Conservation (phyloP, 30 jellyfish, hydroid and myxozoan species). For the Calvadosia cruxmelitensis region DNA sequence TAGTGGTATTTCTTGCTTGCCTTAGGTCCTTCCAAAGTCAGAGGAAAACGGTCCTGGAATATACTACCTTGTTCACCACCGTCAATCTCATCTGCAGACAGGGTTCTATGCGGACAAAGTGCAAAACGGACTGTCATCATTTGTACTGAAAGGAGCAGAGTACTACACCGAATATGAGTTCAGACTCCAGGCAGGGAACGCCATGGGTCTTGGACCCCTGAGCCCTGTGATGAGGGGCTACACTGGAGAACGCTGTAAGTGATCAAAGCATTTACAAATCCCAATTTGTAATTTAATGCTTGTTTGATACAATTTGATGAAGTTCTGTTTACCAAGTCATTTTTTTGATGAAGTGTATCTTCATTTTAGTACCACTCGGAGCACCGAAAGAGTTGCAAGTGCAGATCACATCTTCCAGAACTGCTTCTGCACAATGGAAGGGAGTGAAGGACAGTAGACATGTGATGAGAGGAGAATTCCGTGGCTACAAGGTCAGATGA, state of each 20-base stretch:
- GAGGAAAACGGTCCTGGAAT: conserved; percentile 77
- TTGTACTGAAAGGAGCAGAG: conserved; percentile 37
- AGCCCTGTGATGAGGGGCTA: conserved; percentile 66
- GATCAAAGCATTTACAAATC: no score
- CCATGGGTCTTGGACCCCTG: conserved; percentile 67
- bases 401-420: conserved; percentile 33
- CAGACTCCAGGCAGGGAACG: conserved; percentile 73
- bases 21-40: conserved; percentile 45
- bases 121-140: conserved; percentile 28
- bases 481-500: conserved; percentile 58
- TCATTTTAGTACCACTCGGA: conserved; percentile 52
- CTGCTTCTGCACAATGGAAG: conserved; percentile 78
- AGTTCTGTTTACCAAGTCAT: neutral
- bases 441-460: conserved; percentile 54
- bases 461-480: conserved; percentile 60
- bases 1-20: neutral
- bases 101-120: conserved; percentile 36
- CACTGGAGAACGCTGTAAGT: conserved; percentile 92
- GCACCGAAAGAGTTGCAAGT: conserved; percentile 68
- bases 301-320: no score
- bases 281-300: no score
- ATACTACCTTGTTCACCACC: conserved; percentile 54
- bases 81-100: conserved; percentile 24
- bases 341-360: no score
- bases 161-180: conserved; percentile 60